Conservation (phyloP, 2,113 vertebrate genomes). For the Pelusios castaneus region DNA sequence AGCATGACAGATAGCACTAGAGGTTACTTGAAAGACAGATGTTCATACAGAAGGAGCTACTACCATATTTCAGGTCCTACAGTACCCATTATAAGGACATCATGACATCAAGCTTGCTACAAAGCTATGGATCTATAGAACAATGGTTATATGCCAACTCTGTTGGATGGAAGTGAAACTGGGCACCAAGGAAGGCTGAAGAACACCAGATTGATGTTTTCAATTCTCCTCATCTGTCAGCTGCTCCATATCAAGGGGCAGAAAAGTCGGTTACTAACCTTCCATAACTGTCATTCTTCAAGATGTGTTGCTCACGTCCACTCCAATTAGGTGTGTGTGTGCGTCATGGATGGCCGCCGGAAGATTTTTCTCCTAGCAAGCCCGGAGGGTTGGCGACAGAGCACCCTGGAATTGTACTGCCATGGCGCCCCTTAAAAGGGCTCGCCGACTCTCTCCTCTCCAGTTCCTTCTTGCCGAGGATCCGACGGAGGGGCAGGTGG, state of each 20-base stretch:
- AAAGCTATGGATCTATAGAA: background rate
- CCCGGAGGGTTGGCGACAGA: no score
- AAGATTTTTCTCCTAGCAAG: no score
- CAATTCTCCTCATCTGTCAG: background rate
- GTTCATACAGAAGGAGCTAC: background rate
- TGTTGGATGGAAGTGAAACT: background rate
- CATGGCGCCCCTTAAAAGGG: no score
- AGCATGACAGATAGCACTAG: background rate
- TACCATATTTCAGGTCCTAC: background rate
- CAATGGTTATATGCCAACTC: background rate
- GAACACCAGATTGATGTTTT: background rate
- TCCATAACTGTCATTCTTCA: no score
- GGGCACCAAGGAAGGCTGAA: background rate
- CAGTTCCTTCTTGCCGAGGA: no score
- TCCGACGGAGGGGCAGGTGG: no score
- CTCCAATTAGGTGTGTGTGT: no score
- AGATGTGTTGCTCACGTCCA: no score
- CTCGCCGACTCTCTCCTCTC: no score
- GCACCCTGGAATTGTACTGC: no score
- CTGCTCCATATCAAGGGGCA: background rate
- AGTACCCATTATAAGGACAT: background rate
- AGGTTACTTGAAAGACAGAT: background rate
- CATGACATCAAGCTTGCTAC: background rate
- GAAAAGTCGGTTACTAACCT: no score
- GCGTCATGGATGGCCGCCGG: no score